Evolutionary conservation across 2,888 invertebrate genomes (phyloP).

Genomic region (Tipula unca): DNA sequence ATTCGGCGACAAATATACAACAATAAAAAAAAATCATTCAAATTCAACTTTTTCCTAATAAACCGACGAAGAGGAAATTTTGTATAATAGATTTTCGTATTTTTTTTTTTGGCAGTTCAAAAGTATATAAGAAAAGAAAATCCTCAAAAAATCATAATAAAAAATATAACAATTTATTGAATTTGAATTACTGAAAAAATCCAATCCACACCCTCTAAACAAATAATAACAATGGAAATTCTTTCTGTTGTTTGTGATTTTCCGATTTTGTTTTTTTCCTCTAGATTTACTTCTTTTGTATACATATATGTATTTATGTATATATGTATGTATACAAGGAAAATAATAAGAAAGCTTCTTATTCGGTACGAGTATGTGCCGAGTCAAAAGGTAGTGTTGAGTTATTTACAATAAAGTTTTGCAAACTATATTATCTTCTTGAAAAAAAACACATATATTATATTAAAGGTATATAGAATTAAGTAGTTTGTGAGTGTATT

Average conservation of each 20-base stretch:
- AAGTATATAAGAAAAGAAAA: background rate
- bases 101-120: background rate
- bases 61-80: background rate
- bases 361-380: background rate
- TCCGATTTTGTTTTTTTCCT: background rate
- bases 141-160: background rate
- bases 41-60: background rate
- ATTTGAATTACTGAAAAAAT: background rate
- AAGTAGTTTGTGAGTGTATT: too few relatives aligned
- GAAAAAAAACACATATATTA: background rate
- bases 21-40: background rate
- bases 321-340: background rate
- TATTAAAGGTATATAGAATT: too few relatives aligned
- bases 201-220: background rate
- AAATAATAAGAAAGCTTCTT: background rate
- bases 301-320: background rate
- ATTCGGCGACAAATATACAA: background rate
- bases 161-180: background rate
- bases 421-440: background rate
- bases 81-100: background rate
- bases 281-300: background rate
- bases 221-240: background rate
- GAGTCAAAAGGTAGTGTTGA: background rate
- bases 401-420: background rate
- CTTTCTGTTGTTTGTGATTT: background rate